Conservation (phyloP, 2,888 invertebrate species). For the Synergus japonicus region DNA sequence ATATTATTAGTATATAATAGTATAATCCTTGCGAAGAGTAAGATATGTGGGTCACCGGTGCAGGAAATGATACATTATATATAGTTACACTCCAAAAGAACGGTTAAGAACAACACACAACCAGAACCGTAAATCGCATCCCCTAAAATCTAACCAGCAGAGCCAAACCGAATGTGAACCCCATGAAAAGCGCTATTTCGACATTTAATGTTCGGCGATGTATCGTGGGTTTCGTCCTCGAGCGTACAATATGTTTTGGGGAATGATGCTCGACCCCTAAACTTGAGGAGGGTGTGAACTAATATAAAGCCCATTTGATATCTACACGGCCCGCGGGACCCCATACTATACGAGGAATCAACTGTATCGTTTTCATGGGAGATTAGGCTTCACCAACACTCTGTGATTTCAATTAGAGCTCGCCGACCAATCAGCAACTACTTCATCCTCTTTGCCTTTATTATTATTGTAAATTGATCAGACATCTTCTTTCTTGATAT, state of each 20-base stretch:
- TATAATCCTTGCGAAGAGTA: slow-evolving; percentile 42
- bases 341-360: slow-evolving; percentile 61
- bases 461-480: not conserved
- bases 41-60: not conserved
- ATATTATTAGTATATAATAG: not conserved
- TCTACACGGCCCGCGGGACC: slow-evolving; percentile 61
- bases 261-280: slow-evolving; percentile 55
- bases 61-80: no score
- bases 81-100: slow-evolving; percentile 41
- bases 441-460: not conserved
- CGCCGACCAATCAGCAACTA: slow-evolving; percentile 2
- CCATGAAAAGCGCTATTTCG: slow-evolving; percentile 47
- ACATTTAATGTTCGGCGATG: slow-evolving; percentile 60
- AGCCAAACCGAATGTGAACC: slow-evolving; percentile 38
- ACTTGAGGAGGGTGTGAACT: slow-evolving; percentile 67
- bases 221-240: slow-evolving; percentile 56
- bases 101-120: slow-evolving; percentile 39
- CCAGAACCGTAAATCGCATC: slow-evolving; percentile 39
- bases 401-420: slow-evolving; percentile 71
- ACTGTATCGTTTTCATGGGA: slow-evolving; percentile 75
- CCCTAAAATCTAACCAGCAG: slow-evolving; percentile 47
- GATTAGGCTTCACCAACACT: slow-evolving; percentile 63
- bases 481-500: no score
- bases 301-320: slow-evolving; percentile 72
- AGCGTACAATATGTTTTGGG: slow-evolving; percentile 65